A percentile compares a stretch with the other conserved stretches of the same genome.
These are phyloP conservation scores for Ladona fulva DNA, from an alignment of 1,140 invertebrate genomes.

Conservation along the genomic window DNA sequence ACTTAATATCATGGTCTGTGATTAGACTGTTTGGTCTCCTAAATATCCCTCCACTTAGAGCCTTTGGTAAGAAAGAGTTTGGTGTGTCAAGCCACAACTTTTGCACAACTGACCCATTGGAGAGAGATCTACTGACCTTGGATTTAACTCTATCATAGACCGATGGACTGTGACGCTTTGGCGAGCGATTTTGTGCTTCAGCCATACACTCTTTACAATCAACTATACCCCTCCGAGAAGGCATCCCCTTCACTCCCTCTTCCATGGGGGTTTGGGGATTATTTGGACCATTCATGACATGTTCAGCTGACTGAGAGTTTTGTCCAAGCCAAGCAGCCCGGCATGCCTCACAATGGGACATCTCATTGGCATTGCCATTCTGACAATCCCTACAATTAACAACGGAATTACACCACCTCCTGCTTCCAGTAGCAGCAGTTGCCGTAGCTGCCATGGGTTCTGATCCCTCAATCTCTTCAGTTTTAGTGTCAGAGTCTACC, in stretches of 20 bases:
- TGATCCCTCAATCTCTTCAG: neutral
- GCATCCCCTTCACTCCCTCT: neutral
- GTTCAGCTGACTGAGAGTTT: neutral
- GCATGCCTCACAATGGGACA: neutral
- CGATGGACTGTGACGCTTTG: slow-evolving; percentile 43
- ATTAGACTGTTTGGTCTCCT: slow-evolving; percentile 22
- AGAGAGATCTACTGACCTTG: slow-evolving; percentile 45
- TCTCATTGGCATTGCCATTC: neutral
- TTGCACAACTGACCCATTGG: slow-evolving; percentile 37
- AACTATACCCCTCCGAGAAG: neutral
- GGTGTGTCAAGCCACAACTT: slow-evolving; percentile 24
- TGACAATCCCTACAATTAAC: neutral
- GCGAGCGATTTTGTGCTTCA: slow-evolving; percentile 31
- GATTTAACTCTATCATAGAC: slow-evolving; percentile 51
- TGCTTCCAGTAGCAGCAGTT: neutral
- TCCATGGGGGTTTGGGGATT: neutral
- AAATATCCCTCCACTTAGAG: slow-evolving; percentile 18
- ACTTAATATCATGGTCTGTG: slow-evolving; percentile 20
- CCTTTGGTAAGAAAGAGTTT: slow-evolving; percentile 17
- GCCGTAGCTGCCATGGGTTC: neutral
- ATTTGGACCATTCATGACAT: neutral
- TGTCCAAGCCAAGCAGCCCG: neutral
- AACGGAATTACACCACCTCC: neutral
- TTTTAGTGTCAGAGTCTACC: slow-evolving; percentile 2
- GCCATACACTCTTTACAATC: slow-evolving; percentile 18